Evolutionary conservation across 2,888 invertebrate species (phyloP).

Genomic region (Zaprionus obscuricornis): DNA sequence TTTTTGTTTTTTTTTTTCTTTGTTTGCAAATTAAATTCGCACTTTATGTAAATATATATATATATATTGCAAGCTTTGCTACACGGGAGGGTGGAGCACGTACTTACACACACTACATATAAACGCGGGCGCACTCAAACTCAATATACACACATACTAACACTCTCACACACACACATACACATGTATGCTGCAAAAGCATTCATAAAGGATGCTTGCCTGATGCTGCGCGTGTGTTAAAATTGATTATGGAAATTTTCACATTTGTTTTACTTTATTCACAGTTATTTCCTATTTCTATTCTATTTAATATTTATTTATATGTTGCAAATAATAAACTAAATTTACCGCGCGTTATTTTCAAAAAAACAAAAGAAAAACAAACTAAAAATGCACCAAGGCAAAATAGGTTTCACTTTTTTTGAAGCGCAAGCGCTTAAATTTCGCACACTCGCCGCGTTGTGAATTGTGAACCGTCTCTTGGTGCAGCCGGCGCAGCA

Average conservation of each 20-base stretch:
- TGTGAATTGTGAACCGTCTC: conserved; percentile 12
- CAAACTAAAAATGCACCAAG: conserved; percentile 18
- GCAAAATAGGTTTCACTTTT: conserved; percentile 7
- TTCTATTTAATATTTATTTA: too few relatives aligned
- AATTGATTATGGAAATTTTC: conserved; percentile 26
- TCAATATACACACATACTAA: conserved; percentile 6
- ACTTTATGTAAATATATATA: conserved; percentile 25
- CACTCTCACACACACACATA: conserved; percentile 1
- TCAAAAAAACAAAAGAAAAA: too few relatives aligned
- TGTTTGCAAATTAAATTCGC: conserved; percentile 22
- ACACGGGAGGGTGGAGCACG: conserved; percentile 52
- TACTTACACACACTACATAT: conserved; percentile 19
- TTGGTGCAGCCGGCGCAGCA: conserved; percentile 53
- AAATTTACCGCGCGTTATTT: conserved; percentile 18
- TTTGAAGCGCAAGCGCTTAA: conserved; percentile 36
- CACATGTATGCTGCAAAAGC: conserved; percentile 33
- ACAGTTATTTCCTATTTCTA: too few relatives aligned
- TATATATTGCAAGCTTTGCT: conserved; percentile 17
- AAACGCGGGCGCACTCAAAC: too few relatives aligned
- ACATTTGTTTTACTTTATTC: conserved; percentile 17
- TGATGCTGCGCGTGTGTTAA: conserved; percentile 49
- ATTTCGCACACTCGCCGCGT: background rate
- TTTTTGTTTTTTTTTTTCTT: background rate
- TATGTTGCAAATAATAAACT: conserved; percentile 13
- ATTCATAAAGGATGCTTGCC: conserved; percentile 61